phyloP scores from a whole-genome alignment of 2,888 invertebrate species.

The Mesorhabditis sp. region DNA sequence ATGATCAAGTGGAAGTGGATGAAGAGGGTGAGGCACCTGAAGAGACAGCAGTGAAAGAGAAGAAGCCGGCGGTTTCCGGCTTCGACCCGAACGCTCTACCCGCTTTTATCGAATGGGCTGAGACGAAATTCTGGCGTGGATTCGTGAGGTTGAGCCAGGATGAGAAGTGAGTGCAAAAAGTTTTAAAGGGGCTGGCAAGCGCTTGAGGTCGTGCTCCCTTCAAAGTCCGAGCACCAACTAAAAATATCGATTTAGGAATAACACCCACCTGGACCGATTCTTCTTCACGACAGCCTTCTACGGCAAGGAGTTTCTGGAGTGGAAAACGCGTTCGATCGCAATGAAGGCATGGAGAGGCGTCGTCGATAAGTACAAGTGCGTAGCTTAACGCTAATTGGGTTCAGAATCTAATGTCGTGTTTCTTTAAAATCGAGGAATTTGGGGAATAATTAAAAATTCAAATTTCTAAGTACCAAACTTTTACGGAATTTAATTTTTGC shows the following conservation, averaged over 20 bases:
- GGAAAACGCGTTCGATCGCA: constrained; percentile 47
- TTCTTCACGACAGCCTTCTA: constrained; percentile 56
- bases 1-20: neutral
- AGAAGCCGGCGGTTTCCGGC: too few species aligned
- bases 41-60: too few species aligned
- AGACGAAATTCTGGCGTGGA: constrained; percentile 54
- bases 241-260: constrained; percentile 16
- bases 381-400: neutral
- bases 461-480: too few species aligned
- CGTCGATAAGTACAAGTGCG: constrained; percentile 47
- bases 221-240: too few species aligned
- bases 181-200: neutral
- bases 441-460: neutral
- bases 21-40: too few species aligned
- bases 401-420: too few species aligned
- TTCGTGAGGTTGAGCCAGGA: constrained; percentile 46
- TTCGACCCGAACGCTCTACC: constrained; percentile 46
- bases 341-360: constrained; percentile 45
- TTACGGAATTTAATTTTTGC: too few species aligned
- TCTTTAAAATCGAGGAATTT: neutral
- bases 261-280: constrained; percentile 44
- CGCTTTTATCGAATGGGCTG: constrained; percentile 53
- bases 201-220: too few species aligned
- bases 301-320: constrained; percentile 45
- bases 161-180: constrained; percentile 20